Percentiles rank a stretch among this genome's conserved stretches.
Evolutionary conservation across 1,140 invertebrate species (phyloP).

Genomic region (Nasonia longicornis): DNA sequence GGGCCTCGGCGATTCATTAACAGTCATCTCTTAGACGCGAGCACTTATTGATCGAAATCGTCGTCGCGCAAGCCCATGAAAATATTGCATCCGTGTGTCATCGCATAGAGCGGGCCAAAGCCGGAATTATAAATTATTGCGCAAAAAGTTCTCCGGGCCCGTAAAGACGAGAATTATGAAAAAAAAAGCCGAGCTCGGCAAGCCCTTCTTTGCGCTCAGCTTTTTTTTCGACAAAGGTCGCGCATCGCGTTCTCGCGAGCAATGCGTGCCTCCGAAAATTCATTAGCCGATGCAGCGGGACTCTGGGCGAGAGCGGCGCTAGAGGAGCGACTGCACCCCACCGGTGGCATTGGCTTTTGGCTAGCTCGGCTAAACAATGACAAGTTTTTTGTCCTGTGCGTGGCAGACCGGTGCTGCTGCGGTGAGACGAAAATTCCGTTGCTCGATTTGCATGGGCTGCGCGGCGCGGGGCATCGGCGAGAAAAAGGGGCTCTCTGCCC

Average conservation of each 20-base stretch:
- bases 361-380: slow-evolving; percentile 49
- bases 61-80: too few relatives aligned
- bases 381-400: slow-evolving; percentile 32
- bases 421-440: slow-evolving; percentile 47
- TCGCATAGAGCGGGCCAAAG: not conserved
- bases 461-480: not conserved
- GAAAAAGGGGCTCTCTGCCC: slow-evolving; percentile 19
- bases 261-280: slow-evolving; percentile 17
- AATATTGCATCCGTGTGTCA: too few relatives aligned
- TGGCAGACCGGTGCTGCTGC: slow-evolving; percentile 1
- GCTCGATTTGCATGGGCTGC: slow-evolving; percentile 46
- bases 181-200: not conserved
- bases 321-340: slow-evolving; percentile 30
- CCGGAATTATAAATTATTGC: too few relatives aligned
- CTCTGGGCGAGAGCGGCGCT: not conserved
- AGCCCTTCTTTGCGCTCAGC: not conserved
- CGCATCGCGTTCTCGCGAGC: not conserved
- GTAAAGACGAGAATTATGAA: not conserved
- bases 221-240: slow-evolving; percentile 21
- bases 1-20: not conserved
- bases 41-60: too few relatives aligned
- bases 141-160: not conserved
- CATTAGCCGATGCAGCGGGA: slow-evolving; percentile 33
- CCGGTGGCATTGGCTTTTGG: slow-evolving; percentile 29
- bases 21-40: not conserved